Conservation (phyloP, 92 coral and sea anemone genomes). For the Parazoanthus atlanticus region DNA sequence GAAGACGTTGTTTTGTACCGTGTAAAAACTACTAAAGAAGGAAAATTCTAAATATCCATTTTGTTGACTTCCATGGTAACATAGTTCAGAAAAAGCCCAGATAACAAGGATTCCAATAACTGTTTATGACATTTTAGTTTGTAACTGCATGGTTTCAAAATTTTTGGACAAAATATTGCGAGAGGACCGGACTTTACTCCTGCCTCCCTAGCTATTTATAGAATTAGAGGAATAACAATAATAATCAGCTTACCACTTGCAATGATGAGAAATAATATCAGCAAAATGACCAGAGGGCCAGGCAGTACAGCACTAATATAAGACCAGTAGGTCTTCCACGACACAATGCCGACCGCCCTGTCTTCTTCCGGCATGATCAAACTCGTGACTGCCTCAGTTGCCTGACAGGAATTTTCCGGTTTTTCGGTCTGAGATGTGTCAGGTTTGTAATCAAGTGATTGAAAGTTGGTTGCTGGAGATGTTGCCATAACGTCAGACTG, state of each 20-base stretch:
- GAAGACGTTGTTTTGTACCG: no score
- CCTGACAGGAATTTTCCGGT: neutral
- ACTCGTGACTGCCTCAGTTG: neutral
- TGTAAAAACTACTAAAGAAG: no score
- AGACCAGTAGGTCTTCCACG: conserved; percentile 8
- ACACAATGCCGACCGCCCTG: neutral
- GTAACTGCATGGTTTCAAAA: no score
- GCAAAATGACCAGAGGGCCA: neutral
- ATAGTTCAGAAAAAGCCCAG: no score
- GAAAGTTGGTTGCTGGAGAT: neutral
- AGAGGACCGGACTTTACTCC: no score
- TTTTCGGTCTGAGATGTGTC: neutral
- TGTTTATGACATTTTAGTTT: no score
- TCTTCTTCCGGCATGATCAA: conserved; percentile 3
- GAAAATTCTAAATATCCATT: no score
- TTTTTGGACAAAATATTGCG: no score
- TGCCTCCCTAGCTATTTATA: no score
- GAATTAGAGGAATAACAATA: no score
- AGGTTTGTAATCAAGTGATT: neutral
- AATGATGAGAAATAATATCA: neutral
- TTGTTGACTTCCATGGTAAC: no score
- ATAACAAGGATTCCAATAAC: no score
- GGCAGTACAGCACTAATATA: conserved; percentile 1
- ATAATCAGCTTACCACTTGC: neutral
- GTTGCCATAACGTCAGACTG: neutral